Conservation (phyloP, 2,888 invertebrate species). For the Euproctis similis region DNA sequence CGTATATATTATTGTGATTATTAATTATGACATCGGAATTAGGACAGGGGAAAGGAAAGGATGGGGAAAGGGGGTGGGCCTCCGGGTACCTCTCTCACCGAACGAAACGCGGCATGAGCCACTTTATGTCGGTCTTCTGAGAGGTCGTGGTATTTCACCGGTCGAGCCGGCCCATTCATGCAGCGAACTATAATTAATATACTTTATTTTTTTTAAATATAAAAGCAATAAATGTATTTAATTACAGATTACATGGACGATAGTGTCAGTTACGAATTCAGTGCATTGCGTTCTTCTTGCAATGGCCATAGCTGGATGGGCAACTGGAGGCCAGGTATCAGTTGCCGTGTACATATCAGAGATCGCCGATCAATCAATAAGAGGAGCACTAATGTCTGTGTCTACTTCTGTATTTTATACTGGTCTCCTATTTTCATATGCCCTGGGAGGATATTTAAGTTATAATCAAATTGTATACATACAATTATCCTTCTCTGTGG, state of each 20-base stretch:
- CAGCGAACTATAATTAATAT: no score
- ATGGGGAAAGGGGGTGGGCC: no score
- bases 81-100: no score
- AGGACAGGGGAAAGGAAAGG: no score
- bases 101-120: no score
- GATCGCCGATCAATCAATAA: conserved; percentile 52
- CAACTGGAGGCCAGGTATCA: conserved; percentile 55
- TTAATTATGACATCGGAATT: no score
- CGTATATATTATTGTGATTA: no score
- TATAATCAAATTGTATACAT: conserved; percentile 40
- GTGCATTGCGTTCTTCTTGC: conserved; percentile 41
- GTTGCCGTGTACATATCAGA: conserved; percentile 56
- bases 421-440: conserved; percentile 43
- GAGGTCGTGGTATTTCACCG: no score
- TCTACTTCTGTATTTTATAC: conserved; percentile 37
- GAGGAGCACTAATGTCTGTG: conserved; percentile 49
- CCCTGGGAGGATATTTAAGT: conserved; percentile 43
- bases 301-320: conserved; percentile 40
- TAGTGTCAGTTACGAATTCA: conserved; percentile 41
- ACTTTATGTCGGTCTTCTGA: no score
- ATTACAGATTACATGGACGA: conserved; percentile 51
- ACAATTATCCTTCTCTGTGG: conserved; percentile 31
- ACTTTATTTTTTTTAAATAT: no score
- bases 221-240: no score
- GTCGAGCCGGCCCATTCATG: no score